A percentile compares a stretch with the other conserved stretches of the same genome.
Conservation (phyloP, 2,797 vertebrate genomes). For the Phalanger gymnotis region DNA sequence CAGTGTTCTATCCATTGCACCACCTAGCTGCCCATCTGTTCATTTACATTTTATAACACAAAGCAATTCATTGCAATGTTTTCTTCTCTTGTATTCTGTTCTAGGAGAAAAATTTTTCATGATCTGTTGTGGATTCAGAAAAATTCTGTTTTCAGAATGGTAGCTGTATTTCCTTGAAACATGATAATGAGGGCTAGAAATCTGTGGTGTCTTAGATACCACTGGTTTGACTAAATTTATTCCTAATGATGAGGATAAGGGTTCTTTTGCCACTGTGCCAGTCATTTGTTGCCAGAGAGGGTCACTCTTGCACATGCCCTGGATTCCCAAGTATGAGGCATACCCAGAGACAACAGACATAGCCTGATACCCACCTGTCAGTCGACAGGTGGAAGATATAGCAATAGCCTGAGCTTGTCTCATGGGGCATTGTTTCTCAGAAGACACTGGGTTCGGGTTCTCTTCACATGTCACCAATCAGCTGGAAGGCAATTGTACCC, state of each 20-base stretch:
- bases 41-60: background rate
- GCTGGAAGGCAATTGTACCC: background rate
- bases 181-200: conserved; percentile 7
- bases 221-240: background rate
- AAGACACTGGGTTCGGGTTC: background rate
- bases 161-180: conserved; percentile 9
- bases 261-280: background rate
- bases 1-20: no score
- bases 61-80: background rate
- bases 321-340: conserved; percentile 3
- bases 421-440: background rate
- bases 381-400: background rate
- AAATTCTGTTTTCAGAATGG: background rate
- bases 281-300: background rate
- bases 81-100: background rate
- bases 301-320: background rate
- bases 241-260: background rate
- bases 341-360: background rate
- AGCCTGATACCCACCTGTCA: background rate
- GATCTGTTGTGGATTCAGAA: conserved; percentile 1
- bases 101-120: background rate
- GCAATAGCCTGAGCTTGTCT: background rate
- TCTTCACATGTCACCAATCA: background rate
- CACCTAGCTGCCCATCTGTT: no score
- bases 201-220: background rate